These are phyloP conservation scores for Pelochelys cantorii DNA, from an alignment of 2,797 vertebrate genomes.

Conservation along the genomic window DNA sequence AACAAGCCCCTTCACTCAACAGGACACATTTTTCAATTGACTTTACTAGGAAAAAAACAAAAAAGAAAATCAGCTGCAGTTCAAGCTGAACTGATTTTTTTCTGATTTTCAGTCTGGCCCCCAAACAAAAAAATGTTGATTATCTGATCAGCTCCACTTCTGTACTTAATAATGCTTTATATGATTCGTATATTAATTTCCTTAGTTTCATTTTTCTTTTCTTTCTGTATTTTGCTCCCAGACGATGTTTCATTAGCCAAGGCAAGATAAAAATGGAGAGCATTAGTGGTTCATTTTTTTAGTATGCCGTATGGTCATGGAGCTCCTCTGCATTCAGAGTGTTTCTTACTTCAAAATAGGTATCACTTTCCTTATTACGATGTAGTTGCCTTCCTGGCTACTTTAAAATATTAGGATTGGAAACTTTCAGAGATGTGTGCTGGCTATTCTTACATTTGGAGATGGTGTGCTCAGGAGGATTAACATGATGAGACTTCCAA, in stretches of 20 bases:
- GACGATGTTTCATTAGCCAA: too few relatives aligned
- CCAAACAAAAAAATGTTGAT: too few relatives aligned
- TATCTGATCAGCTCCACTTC: background rate
- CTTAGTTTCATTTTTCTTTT: background rate
- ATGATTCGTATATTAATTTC: background rate
- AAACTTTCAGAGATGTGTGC: background rate
- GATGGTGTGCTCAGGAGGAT: background rate
- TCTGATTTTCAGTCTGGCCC: too few relatives aligned
- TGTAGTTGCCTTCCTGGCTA: background rate
- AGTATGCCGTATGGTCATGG: too few relatives aligned
- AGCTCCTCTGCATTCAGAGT: background rate
- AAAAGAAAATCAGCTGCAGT: too few relatives aligned
- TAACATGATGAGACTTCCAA: background rate
- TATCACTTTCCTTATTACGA: background rate
- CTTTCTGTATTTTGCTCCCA: too few relatives aligned
- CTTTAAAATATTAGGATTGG: background rate
- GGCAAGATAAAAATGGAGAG: too few relatives aligned
- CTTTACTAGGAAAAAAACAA: too few relatives aligned
- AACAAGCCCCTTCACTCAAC: too few relatives aligned
- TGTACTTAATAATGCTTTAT: accelerated
- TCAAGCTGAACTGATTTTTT: too few relatives aligned
- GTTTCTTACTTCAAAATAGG: background rate
- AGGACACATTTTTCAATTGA: too few relatives aligned
- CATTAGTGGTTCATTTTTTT: too few relatives aligned
- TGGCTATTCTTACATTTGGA: background rate